Evolutionary conservation across 23 tunicate genomes (phyloP), one percentile per base, ranked within the genome.

Genomic region (Oikopleura dioica): DNA sequence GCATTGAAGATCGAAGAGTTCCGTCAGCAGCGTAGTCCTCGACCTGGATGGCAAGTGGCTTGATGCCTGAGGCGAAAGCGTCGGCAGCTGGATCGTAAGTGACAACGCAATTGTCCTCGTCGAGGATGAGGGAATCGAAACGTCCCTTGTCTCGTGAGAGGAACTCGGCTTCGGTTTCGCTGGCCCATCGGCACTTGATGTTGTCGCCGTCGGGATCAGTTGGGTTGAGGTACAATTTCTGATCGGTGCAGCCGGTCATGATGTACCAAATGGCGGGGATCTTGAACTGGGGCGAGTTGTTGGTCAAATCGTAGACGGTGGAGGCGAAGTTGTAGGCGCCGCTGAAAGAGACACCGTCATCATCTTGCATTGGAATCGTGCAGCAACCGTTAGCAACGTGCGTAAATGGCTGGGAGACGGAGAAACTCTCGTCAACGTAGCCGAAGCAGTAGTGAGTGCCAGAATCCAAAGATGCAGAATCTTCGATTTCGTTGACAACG

Each of bases 221-320:
- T 2, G 72, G 72, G 33, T 63, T 63, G 5, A 63, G 33, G 26
- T 63, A 28, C 16, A 63, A 31, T 16, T 31, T 24, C 33, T 63
- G 72, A 28, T 63, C 72, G 29, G 72, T 23, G 33, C 72, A 63
- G 2, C 72, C 72, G 33, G 72, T 31, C 72, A 63, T 21, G 26
- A 63, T 63, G 16, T 63, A 12, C 72, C 72, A 63, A 63, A 63
- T 63, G 2, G 72, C 30, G 5, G 72, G 72, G 2, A 63, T 23
- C 26, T 63, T 63, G 2, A 63, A 23, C 33, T 23, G 29, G 2
- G 72, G 72, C 72, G 72, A 12, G 26, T 63, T 63, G 26, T 63
- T 63, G 2, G 16, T 28, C 33, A 16, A 31, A 63, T 63, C 72
- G 33, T 63, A 21, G 33, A 63, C 33, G 5, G 33, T 2, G 32